Evolutionary conservation across 2,113 vertebrate species (phyloP).

Genomic region (Chaenocephalus aceratus): DNA sequence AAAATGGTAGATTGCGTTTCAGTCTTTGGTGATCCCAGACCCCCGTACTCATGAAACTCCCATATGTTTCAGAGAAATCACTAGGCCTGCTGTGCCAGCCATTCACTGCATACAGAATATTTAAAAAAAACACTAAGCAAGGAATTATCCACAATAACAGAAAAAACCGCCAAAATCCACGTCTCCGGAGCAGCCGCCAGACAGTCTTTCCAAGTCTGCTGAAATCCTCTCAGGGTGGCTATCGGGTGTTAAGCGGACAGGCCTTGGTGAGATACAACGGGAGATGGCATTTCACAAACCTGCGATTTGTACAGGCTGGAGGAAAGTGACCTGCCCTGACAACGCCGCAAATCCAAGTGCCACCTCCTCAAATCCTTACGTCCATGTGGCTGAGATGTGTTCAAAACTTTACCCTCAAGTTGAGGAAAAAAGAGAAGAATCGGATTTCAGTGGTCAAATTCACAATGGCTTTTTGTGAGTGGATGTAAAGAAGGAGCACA

Average conservation of each 20-base stretch:
- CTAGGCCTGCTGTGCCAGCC: slow-evolving; percentile 60
- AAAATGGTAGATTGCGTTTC: slow-evolving; percentile 77
- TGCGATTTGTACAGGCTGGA: slow-evolving; percentile 23
- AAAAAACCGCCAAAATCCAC: slow-evolving; percentile 38
- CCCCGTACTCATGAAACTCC: slow-evolving; percentile 44
- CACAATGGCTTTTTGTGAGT: slow-evolving; percentile 71
- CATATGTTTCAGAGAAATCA: slow-evolving; percentile 55
- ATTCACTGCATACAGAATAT: slow-evolving; percentile 53
- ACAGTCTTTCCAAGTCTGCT: slow-evolving; percentile 37
- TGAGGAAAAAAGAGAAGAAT: slow-evolving; percentile 32
- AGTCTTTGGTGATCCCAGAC: slow-evolving; percentile 55
- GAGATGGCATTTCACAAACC: slow-evolving; percentile 50
- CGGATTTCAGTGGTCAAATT: slow-evolving; percentile 66
- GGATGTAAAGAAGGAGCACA: slow-evolving; percentile 30
- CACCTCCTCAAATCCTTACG: slow-evolving; percentile 10
- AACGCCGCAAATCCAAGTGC: slow-evolving; percentile 13
- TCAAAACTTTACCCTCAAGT: slow-evolving; percentile 27
- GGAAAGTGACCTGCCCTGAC: slow-evolving; percentile 27
- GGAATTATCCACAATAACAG: slow-evolving; percentile 41
- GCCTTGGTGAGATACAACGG: slow-evolving; percentile 33
- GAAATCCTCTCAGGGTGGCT: slow-evolving; percentile 44
- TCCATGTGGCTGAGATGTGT: slow-evolving; percentile 10
- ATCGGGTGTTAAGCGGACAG: slow-evolving; percentile 47
- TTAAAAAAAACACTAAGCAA: slow-evolving; percentile 21
- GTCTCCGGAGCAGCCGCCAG: slow-evolving; percentile 45